Evolutionary conservation across 2,113 vertebrate species (phyloP).

Genomic region (Plectropomus leopardus): DNA sequence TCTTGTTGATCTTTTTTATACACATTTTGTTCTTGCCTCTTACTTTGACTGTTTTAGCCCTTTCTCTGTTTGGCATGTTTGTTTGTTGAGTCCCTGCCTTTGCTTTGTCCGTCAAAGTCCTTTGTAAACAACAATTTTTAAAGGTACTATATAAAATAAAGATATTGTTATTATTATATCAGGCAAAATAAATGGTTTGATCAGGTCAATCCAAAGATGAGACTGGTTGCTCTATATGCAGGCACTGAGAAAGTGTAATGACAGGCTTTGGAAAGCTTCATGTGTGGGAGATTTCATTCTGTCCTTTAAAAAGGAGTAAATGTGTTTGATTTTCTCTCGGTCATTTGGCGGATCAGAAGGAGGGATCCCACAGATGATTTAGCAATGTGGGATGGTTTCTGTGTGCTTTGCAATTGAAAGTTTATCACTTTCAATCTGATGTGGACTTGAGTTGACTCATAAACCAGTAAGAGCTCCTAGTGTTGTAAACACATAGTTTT

Average conservation of each 20-base stretch:
- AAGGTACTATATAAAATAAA: too few species aligned
- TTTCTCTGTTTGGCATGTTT: too few species aligned
- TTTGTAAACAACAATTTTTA: too few species aligned
- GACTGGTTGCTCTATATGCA: conserved; percentile 1
- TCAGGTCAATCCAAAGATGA: background rate
- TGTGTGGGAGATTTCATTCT: background rate
- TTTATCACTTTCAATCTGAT: background rate
- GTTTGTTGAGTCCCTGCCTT: too few species aligned
- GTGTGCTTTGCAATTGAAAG: background rate
- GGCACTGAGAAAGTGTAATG: background rate
- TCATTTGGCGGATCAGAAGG: background rate
- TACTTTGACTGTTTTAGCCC: too few species aligned
- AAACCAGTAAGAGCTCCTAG: background rate
- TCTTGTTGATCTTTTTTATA: too few species aligned
- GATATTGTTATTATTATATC: too few species aligned
- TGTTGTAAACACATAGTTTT: background rate
- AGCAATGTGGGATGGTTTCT: background rate
- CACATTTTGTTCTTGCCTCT: too few species aligned
- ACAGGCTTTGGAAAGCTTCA: background rate
- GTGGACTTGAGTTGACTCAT: conserved; percentile 1
- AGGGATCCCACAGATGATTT: background rate
- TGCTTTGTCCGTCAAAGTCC: too few species aligned
- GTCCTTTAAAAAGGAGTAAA: background rate
- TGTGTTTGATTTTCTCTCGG: background rate
- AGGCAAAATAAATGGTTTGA: background rate